phyloP scores from a whole-genome alignment of 1,140 invertebrate species.

The Dinothrombium tinctorium region DNA sequence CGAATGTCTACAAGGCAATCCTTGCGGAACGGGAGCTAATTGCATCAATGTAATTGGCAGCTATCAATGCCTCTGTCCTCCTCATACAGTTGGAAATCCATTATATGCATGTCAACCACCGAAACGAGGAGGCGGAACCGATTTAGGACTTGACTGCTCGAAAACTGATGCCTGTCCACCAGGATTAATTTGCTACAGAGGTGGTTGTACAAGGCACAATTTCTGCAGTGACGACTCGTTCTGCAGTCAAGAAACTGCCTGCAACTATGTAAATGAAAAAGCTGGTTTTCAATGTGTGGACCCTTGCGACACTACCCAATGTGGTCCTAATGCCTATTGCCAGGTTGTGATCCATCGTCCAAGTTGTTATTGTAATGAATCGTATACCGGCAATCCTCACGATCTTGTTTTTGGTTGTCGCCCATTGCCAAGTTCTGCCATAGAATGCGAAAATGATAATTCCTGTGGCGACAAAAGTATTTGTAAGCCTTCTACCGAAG shows the following conservation, averaged over 20 bases:
- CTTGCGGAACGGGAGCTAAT: constrained; percentile 56
- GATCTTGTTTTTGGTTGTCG: constrained; percentile 15
- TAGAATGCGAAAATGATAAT: constrained; percentile 11
- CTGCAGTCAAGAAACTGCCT: constrained; percentile 16
- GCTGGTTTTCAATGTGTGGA: constrained; percentile 12
- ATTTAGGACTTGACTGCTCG: constrained; percentile 3
- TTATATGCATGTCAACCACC: constrained; percentile 5
- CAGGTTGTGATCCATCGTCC: constrained; percentile 53
- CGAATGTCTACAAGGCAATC: constrained; percentile 18
- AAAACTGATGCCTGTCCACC: constrained; percentile 5
- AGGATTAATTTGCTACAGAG: constrained; percentile 3
- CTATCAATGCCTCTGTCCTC: constrained; percentile 58
- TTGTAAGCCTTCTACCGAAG: constrained; percentile 11
- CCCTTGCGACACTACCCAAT: constrained; percentile 19
- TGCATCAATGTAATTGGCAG: constrained; percentile 65
- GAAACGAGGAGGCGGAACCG: constrained; percentile 3
- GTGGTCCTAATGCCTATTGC: constrained; percentile 67
- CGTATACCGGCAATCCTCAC: constrained; percentile 32
- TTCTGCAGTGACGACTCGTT: too few species aligned
- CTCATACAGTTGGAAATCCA: constrained; percentile 47
- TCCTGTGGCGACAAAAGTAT: constrained; percentile 9
- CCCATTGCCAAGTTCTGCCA: not conserved
- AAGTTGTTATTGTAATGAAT: constrained; percentile 51
- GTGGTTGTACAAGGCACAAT: constrained; percentile 5
- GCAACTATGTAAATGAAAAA: constrained; percentile 25